Evolutionary conservation across 2,797 vertebrate genomes (phyloP), one percentile per base, ranked within the genome.

Genomic region (Halcyon leucocephala): DNA sequence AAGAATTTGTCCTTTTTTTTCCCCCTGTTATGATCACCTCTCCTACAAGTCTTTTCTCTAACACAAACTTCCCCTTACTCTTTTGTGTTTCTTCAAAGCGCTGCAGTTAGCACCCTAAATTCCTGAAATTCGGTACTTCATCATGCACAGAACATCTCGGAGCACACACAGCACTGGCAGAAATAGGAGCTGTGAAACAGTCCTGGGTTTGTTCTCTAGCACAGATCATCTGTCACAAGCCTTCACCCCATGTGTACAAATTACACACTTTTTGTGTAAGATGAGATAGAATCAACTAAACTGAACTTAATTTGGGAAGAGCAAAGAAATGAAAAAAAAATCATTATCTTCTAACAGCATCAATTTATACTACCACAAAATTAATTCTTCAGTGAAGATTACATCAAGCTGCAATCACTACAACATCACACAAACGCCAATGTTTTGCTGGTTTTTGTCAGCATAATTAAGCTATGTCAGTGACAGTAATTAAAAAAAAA

Each of bases 321-420:
- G 7, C 21, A 67, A 76, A 70, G 64, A 58, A 77, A 51, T 1
- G 0, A 10, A 33, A 5, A 29, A 61, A 77, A 55, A 0, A 0
- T 79, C 0, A 0, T 79, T 72, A 6, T 48, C 29, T 58, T 83
- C 39, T 14, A 92, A 22, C 12, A 81, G 29, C 7, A 21, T 24
- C 29, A 33, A 14, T 41, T 80, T 80, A 65, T n/a, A 58, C 12
- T 44, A 58, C 24, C 14, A 31, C 26, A 46, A 22, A 15, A 31
- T 25, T 48, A 41, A 29, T 69, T 70, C 76, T 69, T 10, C 67
- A 73, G 37, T 33, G 70, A 81, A 81, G 31, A 49, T 13, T 35
- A 2, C 24, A 88, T 33, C 16, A 52, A 80, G 12, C 25, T 46
- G 29, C n/a, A 66, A 44, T 44, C 49, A 77, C 18, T 73, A 37